Evolutionary conservation across 2,797 vertebrate genomes (phyloP).

Genomic region (Acanthiza pusilla): DNA sequence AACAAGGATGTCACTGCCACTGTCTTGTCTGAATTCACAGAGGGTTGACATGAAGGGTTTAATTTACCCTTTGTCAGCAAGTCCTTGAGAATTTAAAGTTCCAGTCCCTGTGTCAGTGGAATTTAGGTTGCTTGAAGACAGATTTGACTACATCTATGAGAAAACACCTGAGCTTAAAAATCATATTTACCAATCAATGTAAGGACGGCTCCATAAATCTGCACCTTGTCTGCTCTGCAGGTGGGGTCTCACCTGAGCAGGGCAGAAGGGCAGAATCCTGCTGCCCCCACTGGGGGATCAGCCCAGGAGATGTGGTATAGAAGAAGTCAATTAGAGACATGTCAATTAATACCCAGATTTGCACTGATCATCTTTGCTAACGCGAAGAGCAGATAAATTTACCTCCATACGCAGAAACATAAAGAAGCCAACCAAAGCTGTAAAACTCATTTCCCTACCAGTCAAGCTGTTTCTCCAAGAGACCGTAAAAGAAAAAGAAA

Average conservation of each 20-base stretch:
- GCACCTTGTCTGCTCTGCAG: not conserved
- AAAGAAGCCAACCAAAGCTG: not conserved
- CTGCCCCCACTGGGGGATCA: accelerated
- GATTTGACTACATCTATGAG: not conserved
- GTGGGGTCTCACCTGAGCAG: not conserved
- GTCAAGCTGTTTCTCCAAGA: not conserved
- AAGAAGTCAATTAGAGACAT: accelerated
- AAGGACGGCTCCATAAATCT: not conserved
- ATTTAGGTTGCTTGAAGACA: not conserved
- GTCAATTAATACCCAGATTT: not conserved
- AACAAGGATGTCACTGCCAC: not conserved
- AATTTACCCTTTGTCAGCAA: not conserved
- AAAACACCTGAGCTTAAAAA: not conserved
- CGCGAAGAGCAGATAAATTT: not conserved
- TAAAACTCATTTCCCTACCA: not conserved
- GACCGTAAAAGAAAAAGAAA: not conserved
- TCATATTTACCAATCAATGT: too few relatives aligned
- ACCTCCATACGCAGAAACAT: not conserved
- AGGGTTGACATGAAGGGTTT: not conserved
- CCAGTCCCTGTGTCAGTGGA: not conserved
- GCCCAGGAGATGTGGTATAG: not conserved
- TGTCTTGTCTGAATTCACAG: not conserved
- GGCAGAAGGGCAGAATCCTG: not conserved
- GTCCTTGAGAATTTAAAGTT: not conserved
- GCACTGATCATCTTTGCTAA: not conserved